A percentile compares a stretch with the other conserved stretches of the same genome.
phyloP scores from a whole-genome alignment of 2,113 vertebrate species.

The Lepus americanus region DNA sequence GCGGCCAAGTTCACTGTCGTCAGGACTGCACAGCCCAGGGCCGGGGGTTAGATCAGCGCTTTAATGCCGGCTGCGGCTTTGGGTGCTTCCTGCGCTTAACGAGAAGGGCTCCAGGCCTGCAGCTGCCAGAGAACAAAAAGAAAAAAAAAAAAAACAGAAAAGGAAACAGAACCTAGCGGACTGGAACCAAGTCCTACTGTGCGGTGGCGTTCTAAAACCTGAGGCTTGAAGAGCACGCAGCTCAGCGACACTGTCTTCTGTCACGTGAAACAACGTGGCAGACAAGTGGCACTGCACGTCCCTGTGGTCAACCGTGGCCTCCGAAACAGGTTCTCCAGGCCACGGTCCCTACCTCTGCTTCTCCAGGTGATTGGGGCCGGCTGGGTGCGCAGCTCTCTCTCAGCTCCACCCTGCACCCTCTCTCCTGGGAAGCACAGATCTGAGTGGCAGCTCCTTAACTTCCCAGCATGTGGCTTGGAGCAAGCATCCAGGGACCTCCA shows the following conservation, averaged over 20 bases:
- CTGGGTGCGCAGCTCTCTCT: background rate
- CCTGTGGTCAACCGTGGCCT: background rate
- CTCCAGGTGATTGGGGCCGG: background rate
- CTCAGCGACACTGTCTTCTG: constrained; percentile 52
- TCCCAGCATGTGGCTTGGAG: rapidly evolving
- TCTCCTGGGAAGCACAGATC: no score
- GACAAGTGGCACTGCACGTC: constrained; percentile 6
- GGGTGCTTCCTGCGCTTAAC: constrained; percentile 87
- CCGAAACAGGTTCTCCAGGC: background rate
- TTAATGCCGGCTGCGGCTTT: constrained; percentile 87
- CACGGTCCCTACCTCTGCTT: background rate
- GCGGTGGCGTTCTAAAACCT: constrained; percentile 69
- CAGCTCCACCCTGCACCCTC: no score
- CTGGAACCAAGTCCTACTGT: constrained; percentile 71
- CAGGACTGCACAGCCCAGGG: constrained; percentile 86
- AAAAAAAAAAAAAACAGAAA: background rate
- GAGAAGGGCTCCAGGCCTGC: constrained; percentile 85
- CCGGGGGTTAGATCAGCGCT: constrained; percentile 85
- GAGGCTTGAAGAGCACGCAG: background rate
- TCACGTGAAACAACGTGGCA: constrained; percentile 60
- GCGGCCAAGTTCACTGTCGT: constrained; percentile 83
- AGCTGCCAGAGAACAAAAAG: constrained; percentile 82
- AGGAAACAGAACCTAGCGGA: constrained; percentile 75
- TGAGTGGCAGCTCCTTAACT: background rate
- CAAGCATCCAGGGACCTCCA: background rate